Evolutionary conservation across 2,888 invertebrate genomes (phyloP), one percentile per base, ranked within the genome.

Genomic region (Philhelius pedissequus): DNA sequence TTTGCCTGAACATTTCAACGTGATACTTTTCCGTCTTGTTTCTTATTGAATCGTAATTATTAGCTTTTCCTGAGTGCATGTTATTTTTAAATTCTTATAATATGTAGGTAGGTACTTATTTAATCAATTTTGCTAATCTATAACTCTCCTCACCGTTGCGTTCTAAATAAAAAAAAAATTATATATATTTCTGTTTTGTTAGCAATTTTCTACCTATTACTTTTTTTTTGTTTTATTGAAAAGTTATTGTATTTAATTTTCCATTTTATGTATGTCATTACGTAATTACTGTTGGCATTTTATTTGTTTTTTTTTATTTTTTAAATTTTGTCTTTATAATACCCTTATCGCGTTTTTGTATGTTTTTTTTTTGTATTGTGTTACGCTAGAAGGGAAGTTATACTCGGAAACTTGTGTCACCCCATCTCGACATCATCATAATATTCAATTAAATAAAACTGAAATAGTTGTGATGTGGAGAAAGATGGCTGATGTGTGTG

Each of bases 201-300:
- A 77, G 76, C 66, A 70, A 25, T 48, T n/a, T n/a, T n/a, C n/a
- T n/a, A n/a, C n/a, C n/a, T 48, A 48, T 48, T 58, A 13, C 58
- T 50, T n/a, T 15, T 56, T 70, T 64, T 75, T 60, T 70, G 43
- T 76, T 64, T 69, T 75, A 48, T 60, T 75, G 18, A 18, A 18
- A 11, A 69, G 60, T 48, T 62, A 32, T 66, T 73, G 32, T 60
- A 73, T 80, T 68, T 45, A 48, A 45, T 62, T 43, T 62, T 77
- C 64, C 64, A 68, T 73, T 74, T 48, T 48, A 48, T 64, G 32
- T 74, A 45, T 68, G 40, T 74, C 30, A 58, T 82, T 82, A 77
- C 82, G 73, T 82, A 82, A 82, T 68, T 48, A n/a, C 22, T 77
- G 68, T 52, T 40, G 66, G 71, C 71, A 52, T 56, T 58, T 70